Evolutionary conservation across 2,113 vertebrate species (phyloP), one percentile per base, ranked within the genome.

Genomic region (Galbula dea): DNA sequence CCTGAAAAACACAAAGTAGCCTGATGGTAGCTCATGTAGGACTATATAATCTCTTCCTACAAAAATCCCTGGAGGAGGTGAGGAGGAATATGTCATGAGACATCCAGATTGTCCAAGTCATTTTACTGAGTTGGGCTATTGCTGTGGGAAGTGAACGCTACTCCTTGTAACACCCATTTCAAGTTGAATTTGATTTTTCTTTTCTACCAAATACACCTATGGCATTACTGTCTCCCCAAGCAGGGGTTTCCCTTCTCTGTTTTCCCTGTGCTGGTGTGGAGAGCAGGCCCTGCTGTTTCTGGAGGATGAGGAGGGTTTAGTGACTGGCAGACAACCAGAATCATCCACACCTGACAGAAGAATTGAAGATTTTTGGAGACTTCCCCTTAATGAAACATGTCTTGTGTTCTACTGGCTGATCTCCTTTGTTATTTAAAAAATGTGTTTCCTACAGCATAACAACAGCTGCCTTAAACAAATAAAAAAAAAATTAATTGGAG

Each of bases 211-310:
- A 58, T 29, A 11, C 7, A 15, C 7, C 43, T 49, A 26, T 71
- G 41, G 34, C 17, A 15, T 46, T n/a, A 32, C 37, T 77, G 46
- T 4, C 27, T 78, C 29, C 7, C 19, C 55, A 62, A 11, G 18
- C 24, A 55, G 18, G 8, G 17, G 1, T 5, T 67, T 54, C 6
- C 17, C 46, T 61, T 17, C 29, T 73, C 23, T 0, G 0, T 43
- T 57, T 11, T 26, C 21, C 18, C 6, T 36, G 20, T 29, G 23
- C 22, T 54, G 23, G 9, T 13, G 5, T n/a, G 66, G n/a, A 51
- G 65, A 46, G 10, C 27, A 58, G 49, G 20, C 16, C 17, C 29
- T 69, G 36, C 32, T 23, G 9, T 63, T 65, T 65, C 49, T 21
- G 19, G 66, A 30, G 18, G 36, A n/a, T 49, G 11, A 76, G 34